Evolutionary conservation across 2,113 vertebrate genomes (phyloP), one percentile per base, ranked within the genome.

Genomic region (Danionella cerebrum): DNA sequence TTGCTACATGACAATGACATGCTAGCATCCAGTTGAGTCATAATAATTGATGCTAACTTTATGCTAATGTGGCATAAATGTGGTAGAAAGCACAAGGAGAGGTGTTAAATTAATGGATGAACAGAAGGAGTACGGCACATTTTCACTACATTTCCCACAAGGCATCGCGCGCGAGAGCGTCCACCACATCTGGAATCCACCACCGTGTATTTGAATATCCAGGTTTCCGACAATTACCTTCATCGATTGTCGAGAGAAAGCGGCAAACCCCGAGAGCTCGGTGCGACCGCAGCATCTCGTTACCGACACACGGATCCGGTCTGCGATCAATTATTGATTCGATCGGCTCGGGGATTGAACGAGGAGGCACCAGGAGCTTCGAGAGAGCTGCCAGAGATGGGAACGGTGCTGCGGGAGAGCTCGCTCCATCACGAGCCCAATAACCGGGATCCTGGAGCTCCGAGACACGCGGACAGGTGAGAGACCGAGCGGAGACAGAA

Each of bases 131-230:
- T n/a, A n/a, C n/a, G n/a, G n/a, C n/a, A n/a, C n/a, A n/a, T n/a
- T n/a, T n/a, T n/a, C n/a, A 76, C 66, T 73, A 57, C 70, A 70
- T 33, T 73, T 39, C 67, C 74, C 74, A 73, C 35, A 6, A 9
- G 24, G 12, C 70, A 39, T 31, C 7, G 48, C 70, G 60, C 6
- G 5, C 2, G 31, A 2, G 24, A 35, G 36, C 14, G 14, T 14
- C 24, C 14, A 7, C 29, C 29, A 47, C 60, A 60, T 5, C 54
- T 47, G 64, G 65, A 47, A 38, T 27, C 5, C 9, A 60, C 14
- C 51, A 25, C 47, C 33, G 35, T 35, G 50, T 53, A 25, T 27
- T 44, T 13, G 53, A 33, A 33, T 33, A 3, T 6, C n/a, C 41
- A 14, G 29, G 48, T 24, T 1, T 53, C 52, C 31, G 55, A 29